Percentiles rank a stretch among this genome's conserved stretches.
phyloP scores from a whole-genome alignment of 2,888 invertebrate genomes.

The Nysson spinosus region DNA sequence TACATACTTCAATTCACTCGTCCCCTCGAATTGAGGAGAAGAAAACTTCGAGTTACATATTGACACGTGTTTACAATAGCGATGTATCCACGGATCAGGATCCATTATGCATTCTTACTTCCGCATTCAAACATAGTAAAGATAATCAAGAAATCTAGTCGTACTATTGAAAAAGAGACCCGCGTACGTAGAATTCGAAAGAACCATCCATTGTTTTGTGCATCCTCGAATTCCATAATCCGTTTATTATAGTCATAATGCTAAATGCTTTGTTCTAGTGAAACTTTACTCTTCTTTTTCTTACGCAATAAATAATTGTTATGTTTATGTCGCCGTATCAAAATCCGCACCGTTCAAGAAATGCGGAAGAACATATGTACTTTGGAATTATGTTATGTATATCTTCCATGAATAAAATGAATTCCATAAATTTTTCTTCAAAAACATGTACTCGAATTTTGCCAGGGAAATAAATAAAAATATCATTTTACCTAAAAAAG shows the following conservation, averaged over 20 bases:
- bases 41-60: conserved; percentile 29
- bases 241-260: conserved; percentile 3
- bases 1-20: conserved; percentile 40
- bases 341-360: no score
- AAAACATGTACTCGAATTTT: not conserved
- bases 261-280: not conserved
- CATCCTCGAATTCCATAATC: conserved; percentile 25
- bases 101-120: conserved; percentile 3
- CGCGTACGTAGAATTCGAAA: no score
- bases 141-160: conserved; percentile 50
- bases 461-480: not conserved
- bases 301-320: not conserved
- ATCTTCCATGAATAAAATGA: not conserved
- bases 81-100: conserved; percentile 15
- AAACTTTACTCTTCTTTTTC: not conserved
- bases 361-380: no score
- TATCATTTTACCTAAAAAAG: no score
- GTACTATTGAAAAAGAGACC: conserved; percentile 46
- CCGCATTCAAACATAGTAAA: conserved; percentile 31
- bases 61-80: conserved; percentile 12
- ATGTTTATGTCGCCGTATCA: no score
- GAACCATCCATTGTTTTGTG: no score
- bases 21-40: conserved; percentile 2
- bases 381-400: no score
- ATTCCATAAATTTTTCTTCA: not conserved